Evolutionary conservation across 2,888 invertebrate species (phyloP).

Genomic region (Lasioglossum vierecki): DNA sequence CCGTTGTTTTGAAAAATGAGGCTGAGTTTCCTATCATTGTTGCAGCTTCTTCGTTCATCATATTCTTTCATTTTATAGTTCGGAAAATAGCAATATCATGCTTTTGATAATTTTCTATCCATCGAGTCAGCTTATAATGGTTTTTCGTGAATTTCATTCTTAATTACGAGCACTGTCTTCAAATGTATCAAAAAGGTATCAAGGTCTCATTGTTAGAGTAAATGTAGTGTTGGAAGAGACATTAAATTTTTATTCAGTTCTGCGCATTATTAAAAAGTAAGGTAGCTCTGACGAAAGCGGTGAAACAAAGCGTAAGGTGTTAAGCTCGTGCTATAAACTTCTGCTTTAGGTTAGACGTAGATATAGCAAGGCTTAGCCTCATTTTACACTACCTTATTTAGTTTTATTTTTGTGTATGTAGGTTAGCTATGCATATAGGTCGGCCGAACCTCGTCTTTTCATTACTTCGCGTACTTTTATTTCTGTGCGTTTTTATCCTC

Average conservation of each 20-base stretch:
- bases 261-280: not conserved
- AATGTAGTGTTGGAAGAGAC: not conserved
- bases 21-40: too few relatives aligned
- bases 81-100: too few relatives aligned
- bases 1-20: too few relatives aligned
- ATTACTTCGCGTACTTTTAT: not conserved
- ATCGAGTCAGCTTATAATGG: too few relatives aligned
- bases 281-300: not conserved
- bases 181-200: too few relatives aligned
- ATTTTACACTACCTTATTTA: not conserved
- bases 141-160: too few relatives aligned
- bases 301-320: not conserved
- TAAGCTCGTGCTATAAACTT: not conserved
- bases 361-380: not conserved
- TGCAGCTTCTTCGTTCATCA: too few relatives aligned
- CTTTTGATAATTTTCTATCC: too few relatives aligned
- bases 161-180: too few relatives aligned
- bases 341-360: not conserved
- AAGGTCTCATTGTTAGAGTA: not conserved
- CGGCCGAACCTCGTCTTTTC: not conserved
- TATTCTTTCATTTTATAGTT: too few relatives aligned
- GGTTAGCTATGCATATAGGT: not conserved
- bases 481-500: not conserved
- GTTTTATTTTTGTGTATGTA: not conserved
- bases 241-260: not conserved